phyloP scores from a whole-genome alignment of 2,888 invertebrate genomes.

The Gryllus longicercus region DNA sequence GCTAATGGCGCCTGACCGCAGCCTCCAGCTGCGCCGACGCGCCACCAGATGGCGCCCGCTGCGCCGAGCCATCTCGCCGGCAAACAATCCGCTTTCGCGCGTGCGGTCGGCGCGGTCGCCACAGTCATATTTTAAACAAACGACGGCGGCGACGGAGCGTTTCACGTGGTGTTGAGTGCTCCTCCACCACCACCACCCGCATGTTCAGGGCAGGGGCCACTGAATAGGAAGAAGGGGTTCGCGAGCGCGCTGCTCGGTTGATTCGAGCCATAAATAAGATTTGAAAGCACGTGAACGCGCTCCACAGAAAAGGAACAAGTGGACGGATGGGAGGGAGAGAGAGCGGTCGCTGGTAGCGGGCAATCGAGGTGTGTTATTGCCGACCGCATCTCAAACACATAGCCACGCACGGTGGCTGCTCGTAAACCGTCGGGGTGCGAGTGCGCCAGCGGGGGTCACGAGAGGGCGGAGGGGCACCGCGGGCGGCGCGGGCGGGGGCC shows the following conservation, averaged over 20 bases:
- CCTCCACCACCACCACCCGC: too few species aligned
- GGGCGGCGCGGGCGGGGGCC: neutral
- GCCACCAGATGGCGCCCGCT: neutral
- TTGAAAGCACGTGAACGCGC: neutral
- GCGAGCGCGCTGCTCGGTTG: neutral
- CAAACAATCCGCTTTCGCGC: neutral
- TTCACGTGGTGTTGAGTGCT: too few species aligned
- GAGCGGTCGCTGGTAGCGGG: neutral
- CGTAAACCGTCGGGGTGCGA: neutral
- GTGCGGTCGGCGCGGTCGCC: neutral
- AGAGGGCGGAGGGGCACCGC: neutral
- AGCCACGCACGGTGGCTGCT: slow-evolving; percentile 8
- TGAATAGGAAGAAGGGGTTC: too few species aligned
- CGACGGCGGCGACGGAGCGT: neutral
- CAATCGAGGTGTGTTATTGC: slow-evolving; percentile 17
- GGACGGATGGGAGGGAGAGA: neutral
- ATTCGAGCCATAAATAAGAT: neutral
- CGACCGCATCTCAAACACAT: neutral
- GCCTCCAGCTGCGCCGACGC: neutral
- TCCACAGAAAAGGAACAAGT: neutral
- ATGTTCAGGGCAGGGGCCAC: too few species aligned
- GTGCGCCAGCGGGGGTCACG: neutral
- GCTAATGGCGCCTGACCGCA: slow-evolving; percentile 1
- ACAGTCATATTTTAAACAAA: neutral
- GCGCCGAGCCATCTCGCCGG: neutral